These are phyloP conservation scores for Hippocampus comes DNA, from an alignment of 2,113 vertebrate species.

Conservation along the genomic window DNA sequence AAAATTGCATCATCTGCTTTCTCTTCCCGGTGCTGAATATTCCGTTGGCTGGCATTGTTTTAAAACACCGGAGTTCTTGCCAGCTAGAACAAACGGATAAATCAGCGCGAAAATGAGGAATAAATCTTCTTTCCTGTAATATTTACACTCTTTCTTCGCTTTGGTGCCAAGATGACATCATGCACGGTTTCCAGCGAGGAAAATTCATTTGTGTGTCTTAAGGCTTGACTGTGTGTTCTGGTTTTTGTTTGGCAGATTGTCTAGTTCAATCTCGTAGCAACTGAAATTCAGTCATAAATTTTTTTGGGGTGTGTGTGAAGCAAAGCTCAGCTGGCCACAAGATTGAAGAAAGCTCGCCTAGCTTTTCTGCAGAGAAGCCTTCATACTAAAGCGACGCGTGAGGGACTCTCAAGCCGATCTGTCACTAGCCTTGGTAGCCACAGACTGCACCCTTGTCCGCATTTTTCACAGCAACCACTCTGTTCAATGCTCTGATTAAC, in stretches of 20 bases:
- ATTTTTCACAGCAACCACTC: slow-evolving; percentile 28
- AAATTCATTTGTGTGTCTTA: slow-evolving; percentile 32
- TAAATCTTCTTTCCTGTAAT: slow-evolving; percentile 7
- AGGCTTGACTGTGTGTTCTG: slow-evolving; percentile 46
- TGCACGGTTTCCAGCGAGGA: slow-evolving; percentile 19
- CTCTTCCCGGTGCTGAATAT: background rate
- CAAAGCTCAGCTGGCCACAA: slow-evolving; percentile 25
- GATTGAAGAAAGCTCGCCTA: slow-evolving; percentile 19
- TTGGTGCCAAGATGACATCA: slow-evolving; percentile 24
- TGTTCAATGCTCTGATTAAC: slow-evolving; percentile 46
- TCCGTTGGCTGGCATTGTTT: slow-evolving; percentile 4
- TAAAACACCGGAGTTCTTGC: slow-evolving; percentile 10
- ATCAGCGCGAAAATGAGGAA: slow-evolving; percentile 10
- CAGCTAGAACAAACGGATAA: slow-evolving; percentile 30
- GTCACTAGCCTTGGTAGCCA: slow-evolving; percentile 36
- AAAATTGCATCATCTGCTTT: background rate
- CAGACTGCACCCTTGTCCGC: slow-evolving; percentile 36
- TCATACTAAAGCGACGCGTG: slow-evolving; percentile 16
- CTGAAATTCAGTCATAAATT: background rate
- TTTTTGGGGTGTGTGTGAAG: slow-evolving; percentile 15
- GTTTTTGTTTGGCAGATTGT: slow-evolving; percentile 26
- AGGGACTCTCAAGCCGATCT: slow-evolving; percentile 39
- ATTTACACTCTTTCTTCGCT: slow-evolving; percentile 13
- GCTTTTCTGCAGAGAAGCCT: slow-evolving; percentile 21
- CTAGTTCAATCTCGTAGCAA: slow-evolving; percentile 17